Base-by-base conservation (phyloP, 2,113 vertebrate species). In the Microcebus griseorufus region DNA sequence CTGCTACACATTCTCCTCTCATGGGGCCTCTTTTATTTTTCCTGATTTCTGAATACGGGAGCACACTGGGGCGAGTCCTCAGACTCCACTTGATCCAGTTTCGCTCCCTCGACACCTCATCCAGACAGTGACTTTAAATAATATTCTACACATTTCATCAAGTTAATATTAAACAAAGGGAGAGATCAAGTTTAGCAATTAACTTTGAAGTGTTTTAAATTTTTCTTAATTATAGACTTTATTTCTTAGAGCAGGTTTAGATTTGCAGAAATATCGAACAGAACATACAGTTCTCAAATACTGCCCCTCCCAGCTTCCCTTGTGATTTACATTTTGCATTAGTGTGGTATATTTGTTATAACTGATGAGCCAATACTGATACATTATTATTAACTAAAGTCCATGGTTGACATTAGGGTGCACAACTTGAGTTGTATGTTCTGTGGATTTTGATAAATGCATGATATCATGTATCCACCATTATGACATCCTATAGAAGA, bases 251-350 rank as follows among this genome's bases (percentile, higher is more conserved):
- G 48, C 4, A 75, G 32, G 65, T 84, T 87, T 65, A 88, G 39
- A 27, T 79, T 95, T 87, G 37, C 17, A 92, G 93, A 79, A 94
- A 85, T 88, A 75, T 23, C 60, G 27, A 85, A 75, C 7, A 18
- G 32, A 78, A 67, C 89, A 73, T 23, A 51, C 34, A 20, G 9
- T 32, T 82, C 48, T 82, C 53, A 22, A 45, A 34, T 48, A 75
- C 9, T 65, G 3, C 25, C 22, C 51, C 14, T 20, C 58, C 82
- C 58, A 72, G 22, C 5, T 55, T 62, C 22, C 55, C 34, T 34
- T 62, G 0, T 55, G 29, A 80, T 64, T 85, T 48, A 53, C n/a
- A 67, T 67, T 94, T 93, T 78, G 6, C 39, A 34, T 45, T 79
- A 45, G 37, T 67, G 39, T 55, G 39, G 32, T 32, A 14, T 39